Evolutionary conservation across 2,888 invertebrate genomes (phyloP).

Genomic region (Chromoteleia sp.): DNA sequence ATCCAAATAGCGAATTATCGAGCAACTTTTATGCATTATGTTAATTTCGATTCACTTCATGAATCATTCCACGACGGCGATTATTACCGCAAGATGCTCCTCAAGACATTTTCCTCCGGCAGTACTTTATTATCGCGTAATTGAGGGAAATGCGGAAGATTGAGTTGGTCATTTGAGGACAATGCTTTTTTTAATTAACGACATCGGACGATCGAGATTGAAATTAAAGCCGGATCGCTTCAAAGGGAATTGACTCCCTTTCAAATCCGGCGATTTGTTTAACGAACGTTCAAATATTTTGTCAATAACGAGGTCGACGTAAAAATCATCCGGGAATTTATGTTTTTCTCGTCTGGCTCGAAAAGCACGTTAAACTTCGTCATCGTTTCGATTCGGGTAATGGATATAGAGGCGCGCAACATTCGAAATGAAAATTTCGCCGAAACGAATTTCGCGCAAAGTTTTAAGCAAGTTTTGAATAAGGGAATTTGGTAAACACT

Average conservation of each 20-base stretch:
- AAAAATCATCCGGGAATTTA: conserved; percentile 12
- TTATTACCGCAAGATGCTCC: conserved; percentile 43
- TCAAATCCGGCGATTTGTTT: conserved; percentile 33
- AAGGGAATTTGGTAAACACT: conserved; percentile 64
- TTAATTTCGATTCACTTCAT: conserved; percentile 52
- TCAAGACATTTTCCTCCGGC: conserved; percentile 30
- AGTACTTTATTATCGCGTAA: conserved; percentile 52
- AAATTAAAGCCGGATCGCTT: conserved; percentile 43
- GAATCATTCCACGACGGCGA: conserved; percentile 50
- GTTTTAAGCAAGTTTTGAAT: conserved; percentile 51
- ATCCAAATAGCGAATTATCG: conserved; percentile 24
- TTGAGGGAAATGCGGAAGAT: conserved; percentile 54
- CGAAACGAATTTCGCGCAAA: conserved; percentile 38
- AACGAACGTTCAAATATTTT: conserved; percentile 29
- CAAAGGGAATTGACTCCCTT: conserved; percentile 18
- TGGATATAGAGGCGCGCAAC: conserved; percentile 32
- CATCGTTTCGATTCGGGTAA: conserved; percentile 47
- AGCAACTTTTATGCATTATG: conserved; percentile 39
- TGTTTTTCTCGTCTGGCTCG: background rate
- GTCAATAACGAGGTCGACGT: conserved; percentile 4
- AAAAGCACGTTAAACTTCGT: conserved; percentile 41
- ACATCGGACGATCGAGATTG: conserved; percentile 31
- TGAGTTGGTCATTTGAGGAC: conserved; percentile 51
- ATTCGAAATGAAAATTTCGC: conserved; percentile 49
- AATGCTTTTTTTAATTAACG: conserved; percentile 52